phyloP scores from a whole-genome alignment of 30 jellyfish, hydroid and myxozoan genomes.

The Mastigias papua region DNA sequence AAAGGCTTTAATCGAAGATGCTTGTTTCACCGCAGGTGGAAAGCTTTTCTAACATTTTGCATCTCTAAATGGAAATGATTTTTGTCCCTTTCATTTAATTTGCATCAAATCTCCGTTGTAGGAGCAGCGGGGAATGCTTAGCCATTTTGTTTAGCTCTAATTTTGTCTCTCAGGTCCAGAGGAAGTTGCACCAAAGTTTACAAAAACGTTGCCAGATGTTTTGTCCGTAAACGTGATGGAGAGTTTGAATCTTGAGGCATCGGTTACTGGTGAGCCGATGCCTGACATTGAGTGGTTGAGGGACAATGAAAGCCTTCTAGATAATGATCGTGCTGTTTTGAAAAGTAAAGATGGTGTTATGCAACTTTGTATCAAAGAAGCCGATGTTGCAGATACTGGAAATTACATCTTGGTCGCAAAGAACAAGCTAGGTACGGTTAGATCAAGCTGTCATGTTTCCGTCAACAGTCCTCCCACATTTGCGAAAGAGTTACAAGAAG shows the following conservation, averaged over 20 bases:
- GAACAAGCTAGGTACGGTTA: constrained; percentile 80
- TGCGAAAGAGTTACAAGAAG: constrained; percentile 67
- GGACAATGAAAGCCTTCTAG: constrained; percentile 48
- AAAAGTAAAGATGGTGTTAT: constrained; percentile 14
- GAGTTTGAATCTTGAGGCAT: constrained; percentile 50
- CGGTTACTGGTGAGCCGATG: constrained; percentile 75
- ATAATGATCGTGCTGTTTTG: constrained; percentile 30
- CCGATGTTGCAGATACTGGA: constrained; percentile 67
- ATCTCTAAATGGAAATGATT: too few species aligned
- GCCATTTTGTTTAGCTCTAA: too few species aligned
- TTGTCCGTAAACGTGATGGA: constrained; percentile 45
- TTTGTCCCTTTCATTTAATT: too few species aligned
- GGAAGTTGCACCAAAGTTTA: constrained; percentile 61
- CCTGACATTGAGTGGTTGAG: constrained; percentile 84
- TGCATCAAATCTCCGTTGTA: too few species aligned
- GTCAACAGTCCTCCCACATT: constrained; percentile 78
- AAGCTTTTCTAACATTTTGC: too few species aligned
- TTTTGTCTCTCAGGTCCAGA: constrained; percentile 82
- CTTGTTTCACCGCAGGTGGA: too few species aligned
- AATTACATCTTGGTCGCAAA: constrained; percentile 63
- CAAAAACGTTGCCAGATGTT: constrained; percentile 51
- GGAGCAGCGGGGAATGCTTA: too few species aligned
- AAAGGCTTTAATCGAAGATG: too few species aligned
- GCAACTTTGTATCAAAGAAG: constrained; percentile 47
- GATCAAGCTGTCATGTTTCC: constrained; percentile 53